Conservation (phyloP, 2,797 vertebrate species). For the Eptatretus atami region DNA sequence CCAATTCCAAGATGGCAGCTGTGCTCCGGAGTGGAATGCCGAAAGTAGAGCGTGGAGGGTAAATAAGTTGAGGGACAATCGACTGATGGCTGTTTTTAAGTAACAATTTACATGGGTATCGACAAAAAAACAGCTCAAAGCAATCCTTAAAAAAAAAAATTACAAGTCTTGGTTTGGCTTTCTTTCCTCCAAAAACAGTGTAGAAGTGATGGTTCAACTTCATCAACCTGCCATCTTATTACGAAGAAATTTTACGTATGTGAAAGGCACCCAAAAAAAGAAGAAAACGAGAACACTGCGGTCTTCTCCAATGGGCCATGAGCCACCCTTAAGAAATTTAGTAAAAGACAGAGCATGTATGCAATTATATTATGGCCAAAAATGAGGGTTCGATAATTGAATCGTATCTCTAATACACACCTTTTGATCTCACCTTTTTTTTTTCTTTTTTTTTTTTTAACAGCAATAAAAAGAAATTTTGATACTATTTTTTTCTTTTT, state of each 20-base stretch:
- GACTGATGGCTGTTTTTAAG: constrained; percentile 3
- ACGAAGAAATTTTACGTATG: neutral
- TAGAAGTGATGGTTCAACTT: neutral
- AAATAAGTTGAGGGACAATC: no score
- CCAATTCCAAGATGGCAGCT: no score
- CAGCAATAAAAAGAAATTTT: no score
- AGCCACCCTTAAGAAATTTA: constrained; percentile 3
- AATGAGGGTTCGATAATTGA: neutral
- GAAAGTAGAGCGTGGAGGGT: no score
- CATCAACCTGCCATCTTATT: neutral
- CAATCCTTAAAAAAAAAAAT: constrained; percentile 2
- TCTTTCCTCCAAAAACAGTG: neutral
- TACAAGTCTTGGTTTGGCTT: neutral
- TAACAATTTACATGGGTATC: constrained; percentile 2
- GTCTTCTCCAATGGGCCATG: neutral
- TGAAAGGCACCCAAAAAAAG: neutral
- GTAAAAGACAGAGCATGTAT: neutral
- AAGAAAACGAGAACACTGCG: neutral
- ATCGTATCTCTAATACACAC: neutral
- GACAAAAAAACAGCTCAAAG: neutral
- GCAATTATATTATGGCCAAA: neutral
- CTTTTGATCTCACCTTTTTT: no score
- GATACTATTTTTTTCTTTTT: neutral
- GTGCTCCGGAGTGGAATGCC: no score
- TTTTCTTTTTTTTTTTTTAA: no score